phyloP scores from a whole-genome alignment of 2,888 invertebrate species.

The Drosophila anomalata region DNA sequence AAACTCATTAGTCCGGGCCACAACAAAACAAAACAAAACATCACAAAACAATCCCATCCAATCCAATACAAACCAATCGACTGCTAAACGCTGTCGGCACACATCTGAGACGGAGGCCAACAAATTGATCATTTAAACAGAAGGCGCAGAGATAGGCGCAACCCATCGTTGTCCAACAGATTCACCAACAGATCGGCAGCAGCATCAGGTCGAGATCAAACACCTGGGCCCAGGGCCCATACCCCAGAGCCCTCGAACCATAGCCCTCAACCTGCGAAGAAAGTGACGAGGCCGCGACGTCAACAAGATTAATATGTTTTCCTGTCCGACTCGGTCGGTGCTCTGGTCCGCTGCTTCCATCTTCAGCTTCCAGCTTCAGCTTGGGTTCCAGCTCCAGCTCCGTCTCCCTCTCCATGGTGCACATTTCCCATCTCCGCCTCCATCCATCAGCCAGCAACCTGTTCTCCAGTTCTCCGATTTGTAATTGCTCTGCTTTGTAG shows the following conservation, averaged over 20 bases:
- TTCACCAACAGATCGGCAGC: slow-evolving; percentile 40
- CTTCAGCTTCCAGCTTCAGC: slow-evolving; percentile 9
- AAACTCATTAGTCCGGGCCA: slow-evolving; percentile 64
- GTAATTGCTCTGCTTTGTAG: slow-evolving; percentile 64
- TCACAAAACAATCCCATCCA: slow-evolving; percentile 20
- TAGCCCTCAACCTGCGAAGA: slow-evolving; percentile 51
- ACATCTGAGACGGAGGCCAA: slow-evolving; percentile 68
- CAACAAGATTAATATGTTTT: slow-evolving; percentile 79
- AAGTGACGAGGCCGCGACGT: slow-evolving; percentile 60
- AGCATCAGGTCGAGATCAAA: slow-evolving; percentile 70
- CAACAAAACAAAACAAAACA: slow-evolving; percentile 31
- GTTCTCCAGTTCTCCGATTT: slow-evolving; percentile 58
- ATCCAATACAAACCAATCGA: slow-evolving; percentile 45
- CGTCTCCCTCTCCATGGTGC: slow-evolving; percentile 26
- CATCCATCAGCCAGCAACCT: slow-evolving; percentile 68
- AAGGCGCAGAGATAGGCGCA: slow-evolving; percentile 73
- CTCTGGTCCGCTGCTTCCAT: slow-evolving; percentile 41
- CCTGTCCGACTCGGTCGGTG: slow-evolving; percentile 30
- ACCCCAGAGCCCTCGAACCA: slow-evolving; percentile 18
- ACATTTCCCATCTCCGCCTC: slow-evolving; percentile 2
- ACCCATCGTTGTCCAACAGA: slow-evolving; percentile 54
- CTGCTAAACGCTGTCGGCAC: slow-evolving; percentile 76
- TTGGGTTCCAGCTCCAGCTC: slow-evolving; percentile 8
- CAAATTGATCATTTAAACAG: slow-evolving; percentile 80
- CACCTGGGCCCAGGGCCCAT: slow-evolving; percentile 65